These are phyloP conservation scores for Drosophila demipolita DNA, from an alignment of 2,888 invertebrate genomes.

Conservation along the genomic window DNA sequence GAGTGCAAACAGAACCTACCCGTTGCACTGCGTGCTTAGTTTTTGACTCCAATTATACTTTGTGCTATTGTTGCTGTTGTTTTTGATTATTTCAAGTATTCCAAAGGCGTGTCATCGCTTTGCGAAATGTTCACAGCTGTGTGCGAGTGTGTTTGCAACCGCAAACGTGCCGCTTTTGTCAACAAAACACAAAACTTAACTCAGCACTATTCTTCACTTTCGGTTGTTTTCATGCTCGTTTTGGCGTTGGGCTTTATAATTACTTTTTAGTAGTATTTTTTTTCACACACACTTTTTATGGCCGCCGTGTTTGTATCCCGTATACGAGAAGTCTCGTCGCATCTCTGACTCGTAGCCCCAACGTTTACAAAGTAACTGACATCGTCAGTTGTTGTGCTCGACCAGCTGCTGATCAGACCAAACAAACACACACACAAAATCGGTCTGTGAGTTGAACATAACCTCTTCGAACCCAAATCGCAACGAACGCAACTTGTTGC, in stretches of 20 bases:
- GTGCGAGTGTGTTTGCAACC: slow-evolving; percentile 59
- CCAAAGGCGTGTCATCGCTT: slow-evolving; percentile 61
- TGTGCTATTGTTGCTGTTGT: slow-evolving; percentile 9
- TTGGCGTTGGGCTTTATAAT: slow-evolving; percentile 45
- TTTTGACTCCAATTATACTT: slow-evolving; percentile 25
- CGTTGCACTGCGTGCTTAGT: slow-evolving; percentile 32
- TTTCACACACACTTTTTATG: slow-evolving; percentile 52
- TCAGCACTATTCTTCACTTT: slow-evolving; percentile 58
- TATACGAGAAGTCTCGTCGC: slow-evolving; percentile 12
- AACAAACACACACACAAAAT: slow-evolving; percentile 12
- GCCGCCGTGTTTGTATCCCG: slow-evolving; percentile 25
- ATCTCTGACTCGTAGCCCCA: slow-evolving; percentile 63
- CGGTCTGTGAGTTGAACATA: slow-evolving; percentile 9
- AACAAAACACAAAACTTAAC: slow-evolving; percentile 54
- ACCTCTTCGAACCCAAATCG: slow-evolving; percentile 38
- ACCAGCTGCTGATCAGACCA: slow-evolving; percentile 59
- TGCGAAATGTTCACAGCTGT: slow-evolving; percentile 48
- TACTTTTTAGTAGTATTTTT: slow-evolving; percentile 42
- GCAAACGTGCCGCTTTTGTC: slow-evolving; percentile 77
- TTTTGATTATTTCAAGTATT: slow-evolving; percentile 43
- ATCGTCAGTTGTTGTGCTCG: slow-evolving; percentile 45
- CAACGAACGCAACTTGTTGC: slow-evolving; percentile 41
- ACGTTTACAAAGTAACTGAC: slow-evolving; percentile 71
- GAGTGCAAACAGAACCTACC: slow-evolving; percentile 61
- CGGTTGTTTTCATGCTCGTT: slow-evolving; percentile 34